Conservation (phyloP, 2,113 vertebrate species). For the Mustela lutreola region DNA sequence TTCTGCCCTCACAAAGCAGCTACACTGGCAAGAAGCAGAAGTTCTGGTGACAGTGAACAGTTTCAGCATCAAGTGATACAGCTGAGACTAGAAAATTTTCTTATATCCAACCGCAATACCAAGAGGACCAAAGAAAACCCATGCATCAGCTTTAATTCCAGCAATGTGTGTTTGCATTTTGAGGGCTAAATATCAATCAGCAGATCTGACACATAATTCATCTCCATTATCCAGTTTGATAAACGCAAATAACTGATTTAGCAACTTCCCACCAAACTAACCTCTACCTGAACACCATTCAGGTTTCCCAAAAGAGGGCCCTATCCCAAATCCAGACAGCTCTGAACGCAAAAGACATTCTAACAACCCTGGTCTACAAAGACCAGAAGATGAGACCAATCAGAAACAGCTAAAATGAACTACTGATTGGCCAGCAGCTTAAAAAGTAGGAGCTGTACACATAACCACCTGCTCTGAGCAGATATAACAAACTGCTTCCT, state of each 20-base stretch:
- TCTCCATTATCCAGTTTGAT: not conserved
- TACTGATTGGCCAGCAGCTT: not conserved
- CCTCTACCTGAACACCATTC: not conserved
- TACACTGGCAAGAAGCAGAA: not conserved
- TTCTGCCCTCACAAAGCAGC: not conserved
- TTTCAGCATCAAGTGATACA: not conserved
- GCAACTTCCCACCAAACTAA: not conserved
- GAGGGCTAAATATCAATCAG: not conserved
- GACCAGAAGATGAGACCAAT: not conserved
- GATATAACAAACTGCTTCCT: not conserved
- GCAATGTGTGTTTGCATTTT: not conserved
- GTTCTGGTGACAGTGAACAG: constrained; percentile 3
- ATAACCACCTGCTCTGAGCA: not conserved
- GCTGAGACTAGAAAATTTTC: constrained; percentile 11
- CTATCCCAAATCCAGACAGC: not conserved
- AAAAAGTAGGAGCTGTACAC: not conserved
- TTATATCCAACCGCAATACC: not conserved
- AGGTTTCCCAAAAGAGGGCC: not conserved
- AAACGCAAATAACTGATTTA: constrained; percentile 15
- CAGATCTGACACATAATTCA: not conserved
- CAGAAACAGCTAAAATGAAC: constrained; percentile 6
- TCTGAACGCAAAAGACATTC: constrained; percentile 43
- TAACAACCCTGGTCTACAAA: not conserved
- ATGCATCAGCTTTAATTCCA: not conserved
- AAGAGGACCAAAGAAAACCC: constrained; percentile 45